phyloP scores from a whole-genome alignment of 2,113 vertebrate species.

The Sigmodon hispidus region DNA sequence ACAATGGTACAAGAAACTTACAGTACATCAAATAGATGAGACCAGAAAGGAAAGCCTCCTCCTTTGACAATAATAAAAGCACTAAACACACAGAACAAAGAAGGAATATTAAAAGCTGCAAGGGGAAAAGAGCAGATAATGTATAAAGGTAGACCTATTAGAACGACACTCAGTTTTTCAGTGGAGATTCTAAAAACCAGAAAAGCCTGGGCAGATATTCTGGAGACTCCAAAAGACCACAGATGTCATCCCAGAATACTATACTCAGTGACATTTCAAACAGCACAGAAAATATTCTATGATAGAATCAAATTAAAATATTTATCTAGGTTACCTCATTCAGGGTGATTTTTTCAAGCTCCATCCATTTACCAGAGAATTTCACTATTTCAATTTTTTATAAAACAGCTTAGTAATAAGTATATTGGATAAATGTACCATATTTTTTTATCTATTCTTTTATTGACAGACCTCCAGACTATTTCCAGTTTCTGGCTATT shows the following conservation, averaged over 20 bases:
- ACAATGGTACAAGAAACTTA: not conserved
- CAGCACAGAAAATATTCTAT: not conserved
- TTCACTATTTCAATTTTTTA: too few relatives aligned
- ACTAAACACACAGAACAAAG: not conserved
- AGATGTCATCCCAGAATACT: not conserved
- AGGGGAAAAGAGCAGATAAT: not conserved
- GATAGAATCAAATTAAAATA: not conserved
- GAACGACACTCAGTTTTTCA: not conserved
- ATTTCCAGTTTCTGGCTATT: too few relatives aligned
- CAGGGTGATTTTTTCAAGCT: too few relatives aligned
- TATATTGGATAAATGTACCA: too few relatives aligned
- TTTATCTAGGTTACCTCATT: too few relatives aligned
- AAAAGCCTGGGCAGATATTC: not conserved
- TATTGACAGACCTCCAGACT: too few relatives aligned
- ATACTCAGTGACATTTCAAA: not conserved
- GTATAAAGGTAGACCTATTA: not conserved
- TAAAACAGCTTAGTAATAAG: too few relatives aligned
- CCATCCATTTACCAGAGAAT: too few relatives aligned
- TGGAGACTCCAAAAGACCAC: not conserved
- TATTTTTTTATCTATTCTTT: too few relatives aligned
- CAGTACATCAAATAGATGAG: not conserved
- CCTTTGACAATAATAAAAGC: not conserved
- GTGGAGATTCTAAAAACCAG: not conserved
- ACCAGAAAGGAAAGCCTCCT: not conserved
- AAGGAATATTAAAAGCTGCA: not conserved